These are phyloP conservation scores for Clarias platycephalus DNA, from an alignment of 2,797 vertebrate species.

Conservation along the genomic window DNA sequence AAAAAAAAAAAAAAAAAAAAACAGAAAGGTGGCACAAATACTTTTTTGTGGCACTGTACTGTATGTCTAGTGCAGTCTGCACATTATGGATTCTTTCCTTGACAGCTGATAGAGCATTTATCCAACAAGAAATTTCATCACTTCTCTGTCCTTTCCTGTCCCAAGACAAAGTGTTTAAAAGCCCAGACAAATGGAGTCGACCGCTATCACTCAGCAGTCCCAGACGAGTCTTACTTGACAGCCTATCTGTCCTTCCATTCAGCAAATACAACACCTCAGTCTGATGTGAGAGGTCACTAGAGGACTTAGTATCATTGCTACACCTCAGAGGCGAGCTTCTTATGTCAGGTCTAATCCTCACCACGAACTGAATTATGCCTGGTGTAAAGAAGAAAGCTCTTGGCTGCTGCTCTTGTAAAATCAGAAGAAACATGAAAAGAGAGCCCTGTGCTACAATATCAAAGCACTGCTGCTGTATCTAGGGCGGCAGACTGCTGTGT, in stretches of 20 bases:
- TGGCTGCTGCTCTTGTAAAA: not conserved
- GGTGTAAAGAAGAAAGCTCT: not conserved
- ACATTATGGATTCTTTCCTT: constrained; percentile 37
- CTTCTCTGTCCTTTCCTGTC: constrained; percentile 48
- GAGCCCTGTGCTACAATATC: not conserved
- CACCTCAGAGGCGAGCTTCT: not conserved
- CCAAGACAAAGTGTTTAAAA: not conserved
- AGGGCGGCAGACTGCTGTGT: constrained; percentile 37
- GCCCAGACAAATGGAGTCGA: constrained; percentile 57
- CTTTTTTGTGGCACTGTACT: too few species aligned
- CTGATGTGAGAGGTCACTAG: constrained; percentile 12
- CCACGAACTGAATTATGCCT: constrained; percentile 12
- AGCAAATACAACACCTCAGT: constrained; percentile 12
- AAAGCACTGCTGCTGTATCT: constrained; percentile 20
- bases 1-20: too few species aligned
- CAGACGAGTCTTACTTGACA: constrained; percentile 32
- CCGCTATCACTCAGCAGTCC: constrained; percentile 53
- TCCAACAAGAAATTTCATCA: constrained; percentile 44
- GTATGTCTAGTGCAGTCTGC: constrained; percentile 58
- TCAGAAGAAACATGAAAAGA: constrained; percentile 16
- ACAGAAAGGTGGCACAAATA: too few species aligned
- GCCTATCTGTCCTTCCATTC: constrained; percentile 16
- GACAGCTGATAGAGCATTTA: constrained; percentile 29
- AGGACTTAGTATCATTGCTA: not conserved
- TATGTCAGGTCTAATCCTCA: not conserved